A percentile compares a stretch with the other conserved stretches of the same genome.
Evolutionary conservation across 2,888 invertebrate genomes (phyloP).

Genomic region (Embidobia sp.): DNA sequence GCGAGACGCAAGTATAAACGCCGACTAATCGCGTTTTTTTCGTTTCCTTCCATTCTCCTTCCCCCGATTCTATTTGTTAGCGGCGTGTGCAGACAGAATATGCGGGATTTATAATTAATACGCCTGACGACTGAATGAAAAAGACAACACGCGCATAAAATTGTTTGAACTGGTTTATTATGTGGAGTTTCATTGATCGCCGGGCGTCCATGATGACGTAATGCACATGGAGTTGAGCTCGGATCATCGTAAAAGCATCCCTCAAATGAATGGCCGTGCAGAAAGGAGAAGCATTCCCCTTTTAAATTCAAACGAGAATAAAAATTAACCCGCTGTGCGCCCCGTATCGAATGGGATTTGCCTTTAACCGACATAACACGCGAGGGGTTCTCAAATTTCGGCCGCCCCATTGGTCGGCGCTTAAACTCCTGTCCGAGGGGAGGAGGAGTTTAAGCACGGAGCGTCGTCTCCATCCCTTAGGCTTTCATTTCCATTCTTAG

Average conservation of each 20-base stretch:
- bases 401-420: slow-evolving; percentile 48
- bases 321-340: slow-evolving; percentile 59
- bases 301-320: slow-evolving; percentile 47
- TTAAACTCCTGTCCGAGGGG: slow-evolving; percentile 33
- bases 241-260: slow-evolving; percentile 61
- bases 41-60: background rate
- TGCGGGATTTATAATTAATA: slow-evolving; percentile 22
- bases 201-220: slow-evolving; percentile 54
- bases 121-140: slow-evolving; percentile 6
- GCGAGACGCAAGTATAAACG: too few species aligned
- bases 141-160: slow-evolving; percentile 20
- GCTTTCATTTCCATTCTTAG: slow-evolving; percentile 63
- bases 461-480: slow-evolving; percentile 56
- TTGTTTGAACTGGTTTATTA: slow-evolving; percentile 44
- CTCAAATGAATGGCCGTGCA: slow-evolving; percentile 46
- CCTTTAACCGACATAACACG: slow-evolving; percentile 60
- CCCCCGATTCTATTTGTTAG: background rate
- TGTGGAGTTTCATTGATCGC: slow-evolving; percentile 55
- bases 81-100: slow-evolving; percentile 3
- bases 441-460: slow-evolving; percentile 57
- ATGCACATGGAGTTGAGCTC: slow-evolving; percentile 48
- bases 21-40: too few species aligned
- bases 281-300: slow-evolving; percentile 54
- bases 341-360: slow-evolving; percentile 61
- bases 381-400: slow-evolving; percentile 58